Percentiles rank a stretch among this genome's conserved stretches.
phyloP scores from a whole-genome alignment of 1,140 invertebrate species.

The Papilio helenus region DNA sequence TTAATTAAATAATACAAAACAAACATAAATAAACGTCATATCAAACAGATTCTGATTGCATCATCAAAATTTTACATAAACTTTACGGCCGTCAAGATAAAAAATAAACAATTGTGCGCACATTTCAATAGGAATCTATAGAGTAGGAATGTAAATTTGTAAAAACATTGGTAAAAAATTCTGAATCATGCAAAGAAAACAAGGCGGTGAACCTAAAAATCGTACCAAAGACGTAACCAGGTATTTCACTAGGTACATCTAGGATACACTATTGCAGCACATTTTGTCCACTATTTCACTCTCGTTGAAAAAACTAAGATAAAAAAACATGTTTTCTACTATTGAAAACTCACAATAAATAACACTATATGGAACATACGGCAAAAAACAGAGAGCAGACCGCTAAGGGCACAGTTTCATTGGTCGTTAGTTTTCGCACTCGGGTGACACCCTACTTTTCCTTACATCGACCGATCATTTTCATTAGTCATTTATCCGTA shows the following conservation, averaged over 20 bases:
- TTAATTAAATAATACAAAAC: slow-evolving; percentile 1
- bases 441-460: no score
- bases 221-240: no score
- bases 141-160: background rate
- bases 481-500: no score
- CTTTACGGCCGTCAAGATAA: background rate
- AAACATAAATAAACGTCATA: background rate
- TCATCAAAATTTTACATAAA: background rate
- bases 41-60: background rate
- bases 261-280: no score
- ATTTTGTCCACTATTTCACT: no score
- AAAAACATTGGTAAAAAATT: background rate
- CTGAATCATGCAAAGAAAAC: background rate
- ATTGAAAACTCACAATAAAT: background rate
- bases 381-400: background rate
- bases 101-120: slow-evolving; percentile 3
- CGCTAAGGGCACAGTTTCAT: background rate
- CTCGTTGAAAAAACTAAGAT: no score
- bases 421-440: no score
- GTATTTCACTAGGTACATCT: no score
- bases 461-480: no score
- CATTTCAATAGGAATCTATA: background rate
- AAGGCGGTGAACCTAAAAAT: background rate
- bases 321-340: no score
- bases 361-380: background rate